Evolutionary conservation across 1,140 invertebrate species (phyloP), one percentile per base, ranked within the genome.

Genomic region (Odontomachus brunneus): DNA sequence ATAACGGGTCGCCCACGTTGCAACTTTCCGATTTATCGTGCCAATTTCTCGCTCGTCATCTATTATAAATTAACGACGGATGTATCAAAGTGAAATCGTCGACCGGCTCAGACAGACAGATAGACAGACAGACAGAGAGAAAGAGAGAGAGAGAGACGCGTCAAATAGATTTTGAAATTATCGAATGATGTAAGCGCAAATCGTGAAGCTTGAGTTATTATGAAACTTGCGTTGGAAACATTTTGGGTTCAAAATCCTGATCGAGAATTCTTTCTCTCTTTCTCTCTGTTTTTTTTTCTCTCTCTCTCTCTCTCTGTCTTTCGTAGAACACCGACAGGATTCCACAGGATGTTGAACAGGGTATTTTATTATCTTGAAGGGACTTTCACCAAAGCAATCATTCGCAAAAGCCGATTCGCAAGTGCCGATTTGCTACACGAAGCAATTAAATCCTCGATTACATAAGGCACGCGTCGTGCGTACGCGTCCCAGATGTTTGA

Each of bases 71-170:
- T 65, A 38, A 5, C 14, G 24, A 75, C 33, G 22, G 19, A 22
- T 44, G 22, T 44, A 51, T 71, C 57, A 17, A 38, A 55, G 65
- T 78, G 82, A 85, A 85, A 85, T 82, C 84, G 65, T 26, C 7
- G 12, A 1, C 9, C 4, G 24, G 2, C 12, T 24, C 14, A 12
- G 17, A 29, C 15, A 15, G 55, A 24, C 3, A 44, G 38, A 33
- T 5, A 33, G 5, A 33, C 29, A n/a, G n/a, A n/a, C n/a, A n/a
- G n/a, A n/a, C n/a, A n/a, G n/a, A n/a, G n/a, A n/a, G n/a, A n/a
- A n/a, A n/a, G n/a, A n/a, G n/a, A n/a, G n/a, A n/a, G n/a, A n/a
- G n/a, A n/a, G n/a, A n/a, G 38, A 24, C 26, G 44, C 26, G 53
- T 59, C 51, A 17, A 63, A 67, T 22, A 29, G 5, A 84, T 22